These are phyloP conservation scores for Parochlus steinenii DNA, from an alignment of 2,888 invertebrate species.

Conservation along the genomic window DNA sequence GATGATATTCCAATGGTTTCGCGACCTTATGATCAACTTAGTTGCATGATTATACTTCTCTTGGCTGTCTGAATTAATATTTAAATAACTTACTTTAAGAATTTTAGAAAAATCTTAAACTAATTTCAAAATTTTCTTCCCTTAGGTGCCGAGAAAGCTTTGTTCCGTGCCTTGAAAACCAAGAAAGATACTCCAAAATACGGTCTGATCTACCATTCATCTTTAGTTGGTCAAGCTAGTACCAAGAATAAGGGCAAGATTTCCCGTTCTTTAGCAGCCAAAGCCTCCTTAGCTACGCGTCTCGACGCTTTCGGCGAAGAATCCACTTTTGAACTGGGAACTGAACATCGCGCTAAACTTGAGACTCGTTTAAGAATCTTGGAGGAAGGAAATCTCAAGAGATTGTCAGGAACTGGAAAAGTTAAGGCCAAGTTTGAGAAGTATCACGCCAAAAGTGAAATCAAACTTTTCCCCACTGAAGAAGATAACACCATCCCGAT, in stretches of 20 bases:
- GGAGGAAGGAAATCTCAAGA: conserved; percentile 68
- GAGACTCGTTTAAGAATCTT: conserved; percentile 63
- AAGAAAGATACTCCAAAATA: conserved; percentile 98
- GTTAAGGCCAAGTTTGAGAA: conserved; percentile 83
- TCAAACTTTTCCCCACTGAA: conserved; percentile 59
- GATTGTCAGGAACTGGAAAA: conserved; percentile 79
- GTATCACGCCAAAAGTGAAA: conserved; percentile 64
- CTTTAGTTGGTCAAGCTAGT: conserved; percentile 77
- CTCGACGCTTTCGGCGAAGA: conserved; percentile 95
- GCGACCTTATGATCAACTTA: conserved; percentile 11
- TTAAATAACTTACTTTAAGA: neutral
- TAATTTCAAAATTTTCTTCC: neutral
- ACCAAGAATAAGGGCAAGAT: conserved; percentile 85
- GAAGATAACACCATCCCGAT: conserved; percentile 66
- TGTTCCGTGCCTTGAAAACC: conserved; percentile 92
- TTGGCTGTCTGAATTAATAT: neutral
- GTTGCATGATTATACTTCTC: conserved; percentile 5
- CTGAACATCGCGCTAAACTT: conserved; percentile 76
- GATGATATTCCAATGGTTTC: conserved; percentile 14
- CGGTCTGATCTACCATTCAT: conserved; percentile 94
- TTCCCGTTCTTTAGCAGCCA: conserved; percentile 94
- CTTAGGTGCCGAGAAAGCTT: conserved; percentile 86
- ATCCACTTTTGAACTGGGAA: conserved; percentile 62
- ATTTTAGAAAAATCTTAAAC: neutral
- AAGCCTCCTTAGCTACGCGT: conserved; percentile 80